Conservation (phyloP, 2,888 invertebrate genomes). For the Philereme vetulata region DNA sequence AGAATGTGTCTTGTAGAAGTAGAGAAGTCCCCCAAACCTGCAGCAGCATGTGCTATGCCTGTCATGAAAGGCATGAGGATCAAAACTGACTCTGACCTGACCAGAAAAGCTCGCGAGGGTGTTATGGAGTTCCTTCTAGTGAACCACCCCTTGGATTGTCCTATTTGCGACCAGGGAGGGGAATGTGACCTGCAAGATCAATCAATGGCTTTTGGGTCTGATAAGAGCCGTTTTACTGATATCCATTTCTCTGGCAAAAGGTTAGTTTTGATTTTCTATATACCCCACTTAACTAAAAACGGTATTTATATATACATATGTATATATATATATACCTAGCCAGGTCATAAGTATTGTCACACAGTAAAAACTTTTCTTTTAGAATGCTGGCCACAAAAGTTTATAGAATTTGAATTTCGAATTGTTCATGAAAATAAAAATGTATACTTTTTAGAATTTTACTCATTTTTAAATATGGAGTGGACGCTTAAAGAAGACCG, state of each 20-base stretch:
- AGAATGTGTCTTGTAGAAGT: constrained; percentile 99
- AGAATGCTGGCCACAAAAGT: too few relatives aligned
- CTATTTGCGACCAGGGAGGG: constrained; percentile 99
- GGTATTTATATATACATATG: too few relatives aligned
- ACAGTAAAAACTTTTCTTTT: too few relatives aligned
- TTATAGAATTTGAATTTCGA: too few relatives aligned
- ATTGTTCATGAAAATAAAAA: too few relatives aligned
- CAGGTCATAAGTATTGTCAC: too few relatives aligned
- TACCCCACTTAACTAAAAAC: too few relatives aligned
- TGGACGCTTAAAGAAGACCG: too few relatives aligned
- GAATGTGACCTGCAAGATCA: constrained; percentile 98
- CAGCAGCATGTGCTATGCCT: constrained; percentile 99
- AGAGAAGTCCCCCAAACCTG: constrained; percentile 98
- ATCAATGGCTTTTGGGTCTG: constrained; percentile 99
- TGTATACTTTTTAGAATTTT: too few relatives aligned
- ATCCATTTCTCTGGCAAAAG: constrained; percentile 96
- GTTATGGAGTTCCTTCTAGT: constrained; percentile 99
- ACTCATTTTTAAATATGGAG: too few relatives aligned
- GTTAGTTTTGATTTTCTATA: constrained; percentile 62
- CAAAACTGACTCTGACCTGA: constrained; percentile 98
- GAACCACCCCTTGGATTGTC: constrained; percentile 99
- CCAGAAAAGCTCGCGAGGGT: constrained; percentile 88
- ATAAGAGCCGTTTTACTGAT: constrained; percentile 96
- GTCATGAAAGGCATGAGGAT: constrained; percentile 99
- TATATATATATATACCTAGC: too few relatives aligned